Base-by-base conservation (phyloP, 2,888 invertebrate species). In the Melieria picta region DNA sequence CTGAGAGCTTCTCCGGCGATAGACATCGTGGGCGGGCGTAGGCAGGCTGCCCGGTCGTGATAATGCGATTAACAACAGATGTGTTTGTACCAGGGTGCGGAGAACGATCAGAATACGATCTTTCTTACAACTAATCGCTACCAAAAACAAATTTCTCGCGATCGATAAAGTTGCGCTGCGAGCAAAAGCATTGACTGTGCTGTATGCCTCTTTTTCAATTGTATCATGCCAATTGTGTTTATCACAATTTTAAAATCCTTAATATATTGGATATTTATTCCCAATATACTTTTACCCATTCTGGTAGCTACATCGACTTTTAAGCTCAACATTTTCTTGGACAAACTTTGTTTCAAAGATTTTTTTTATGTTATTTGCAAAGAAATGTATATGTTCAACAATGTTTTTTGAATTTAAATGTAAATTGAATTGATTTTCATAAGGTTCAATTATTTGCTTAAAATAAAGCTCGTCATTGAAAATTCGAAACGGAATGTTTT, bases 1-100 rank as follows among this genome's bases (percentile, higher is more conserved):
- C 72, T 11, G 63, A 57, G 5, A 75, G 65, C 46, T 75, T 76
- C n/a, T 77, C 77, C 0, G 83, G 84, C 1, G 81, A 79, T 3
- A 87, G 72, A 7, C 75, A 71, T 43, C 80, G 75, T 46, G 77
- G 72, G 11, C 71, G 64, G 4, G 67, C 58, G 68, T 62, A 65
- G n/a, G 69, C 58, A n/a, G 71, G 69, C 6, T 45, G 56, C 4
- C 67, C 58, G 13, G 56, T 65, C 16, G 70, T 70, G 62, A 61
- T 7, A 71, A 75, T 10, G 65, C 58, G 46, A n/a, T 47, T 50
- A 13, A 47, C 16, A 1, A 47, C 42, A 13, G 13, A 5, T 4
- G 47, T 6, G n/a, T 62, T 62, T 1, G 55, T 65, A n/a, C 11
- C 6, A 46, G 13, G 13, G 61, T 45, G 43, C 45, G 47, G 47